phyloP scores from a whole-genome alignment of 2,113 vertebrate genomes.

The Acanthisitta chloris region DNA sequence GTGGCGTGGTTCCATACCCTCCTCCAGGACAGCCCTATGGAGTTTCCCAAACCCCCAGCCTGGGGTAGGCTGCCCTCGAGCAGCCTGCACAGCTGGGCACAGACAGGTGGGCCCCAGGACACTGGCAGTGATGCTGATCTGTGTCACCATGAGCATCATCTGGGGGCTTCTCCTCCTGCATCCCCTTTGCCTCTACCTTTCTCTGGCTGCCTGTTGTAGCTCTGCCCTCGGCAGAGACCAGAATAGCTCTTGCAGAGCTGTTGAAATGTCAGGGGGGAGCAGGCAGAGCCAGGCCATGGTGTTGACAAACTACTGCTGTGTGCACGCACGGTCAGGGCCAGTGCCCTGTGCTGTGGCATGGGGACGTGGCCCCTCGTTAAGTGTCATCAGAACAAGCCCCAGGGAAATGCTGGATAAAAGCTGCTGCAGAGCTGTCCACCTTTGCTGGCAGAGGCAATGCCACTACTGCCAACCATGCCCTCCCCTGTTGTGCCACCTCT shows the following conservation, averaged over 20 bases:
- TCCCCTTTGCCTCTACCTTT: not conserved
- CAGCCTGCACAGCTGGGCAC: accelerated
- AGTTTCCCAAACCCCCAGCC: not conserved
- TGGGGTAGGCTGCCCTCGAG: not conserved
- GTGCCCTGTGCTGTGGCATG: accelerated
- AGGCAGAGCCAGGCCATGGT: not conserved
- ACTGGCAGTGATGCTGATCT: not conserved
- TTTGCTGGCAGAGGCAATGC: not conserved
- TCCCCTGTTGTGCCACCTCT: not conserved
- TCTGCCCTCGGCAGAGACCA: not conserved
- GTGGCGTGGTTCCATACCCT: not conserved
- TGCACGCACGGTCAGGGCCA: accelerated
- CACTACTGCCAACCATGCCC: not conserved
- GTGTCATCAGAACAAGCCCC: not conserved
- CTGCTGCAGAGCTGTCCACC: not conserved
- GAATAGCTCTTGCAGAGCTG: not conserved
- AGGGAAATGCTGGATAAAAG: not conserved
- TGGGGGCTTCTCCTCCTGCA: not conserved
- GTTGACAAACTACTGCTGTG: not conserved
- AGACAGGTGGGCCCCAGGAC: not conserved
- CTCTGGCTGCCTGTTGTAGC: not conserved
- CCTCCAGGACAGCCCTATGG: not conserved
- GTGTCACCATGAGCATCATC: accelerated
- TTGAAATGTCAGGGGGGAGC: not conserved
- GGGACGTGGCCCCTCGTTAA: not conserved